phyloP scores from a whole-genome alignment of 35 echinoderm and acorn worm species.

The Strongylocentrotus purpuratus region DNA sequence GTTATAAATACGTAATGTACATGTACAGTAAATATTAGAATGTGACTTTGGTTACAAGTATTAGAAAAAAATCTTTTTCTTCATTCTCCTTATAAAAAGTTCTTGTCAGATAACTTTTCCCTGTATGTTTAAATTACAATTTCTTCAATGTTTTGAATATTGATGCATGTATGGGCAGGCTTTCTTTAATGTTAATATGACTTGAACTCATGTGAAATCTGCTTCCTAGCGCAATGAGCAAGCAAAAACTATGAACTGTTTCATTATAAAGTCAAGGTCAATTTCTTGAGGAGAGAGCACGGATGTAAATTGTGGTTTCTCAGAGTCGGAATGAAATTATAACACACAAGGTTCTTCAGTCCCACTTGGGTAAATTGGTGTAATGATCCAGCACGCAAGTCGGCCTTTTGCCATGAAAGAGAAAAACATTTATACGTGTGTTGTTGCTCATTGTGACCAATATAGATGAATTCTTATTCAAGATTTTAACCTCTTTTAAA shows the following conservation, averaged over 20 bases:
- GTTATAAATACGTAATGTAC: too few species aligned
- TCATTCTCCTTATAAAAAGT: too few species aligned
- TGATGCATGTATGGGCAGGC: neutral
- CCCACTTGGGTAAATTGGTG: conserved; percentile 1
- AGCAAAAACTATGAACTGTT: conserved; percentile 12
- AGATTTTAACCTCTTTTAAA: neutral
- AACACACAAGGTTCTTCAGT: neutral
- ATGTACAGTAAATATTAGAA: too few species aligned
- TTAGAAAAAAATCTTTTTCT: too few species aligned
- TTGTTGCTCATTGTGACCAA: conserved; percentile 9
- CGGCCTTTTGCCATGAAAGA: neutral
- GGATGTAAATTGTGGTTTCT: conserved; percentile 11
- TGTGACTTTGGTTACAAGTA: too few species aligned
- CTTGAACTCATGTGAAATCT: neutral
- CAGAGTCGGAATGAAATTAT: neutral
- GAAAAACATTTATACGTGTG: neutral
- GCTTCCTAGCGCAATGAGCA: neutral
- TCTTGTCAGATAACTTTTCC: too few species aligned
- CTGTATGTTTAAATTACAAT: too few species aligned
- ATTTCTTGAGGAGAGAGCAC: neutral
- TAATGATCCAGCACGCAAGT: conserved; percentile 14
- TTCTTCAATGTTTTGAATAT: too few species aligned
- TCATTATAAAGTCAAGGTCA: conserved; percentile 12
- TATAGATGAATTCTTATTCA: neutral
- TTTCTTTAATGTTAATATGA: neutral